Evolutionary conservation across 2,888 invertebrate genomes (phyloP), one percentile per base, ranked within the genome.

Genomic region (Phanerotoma sp.): DNA sequence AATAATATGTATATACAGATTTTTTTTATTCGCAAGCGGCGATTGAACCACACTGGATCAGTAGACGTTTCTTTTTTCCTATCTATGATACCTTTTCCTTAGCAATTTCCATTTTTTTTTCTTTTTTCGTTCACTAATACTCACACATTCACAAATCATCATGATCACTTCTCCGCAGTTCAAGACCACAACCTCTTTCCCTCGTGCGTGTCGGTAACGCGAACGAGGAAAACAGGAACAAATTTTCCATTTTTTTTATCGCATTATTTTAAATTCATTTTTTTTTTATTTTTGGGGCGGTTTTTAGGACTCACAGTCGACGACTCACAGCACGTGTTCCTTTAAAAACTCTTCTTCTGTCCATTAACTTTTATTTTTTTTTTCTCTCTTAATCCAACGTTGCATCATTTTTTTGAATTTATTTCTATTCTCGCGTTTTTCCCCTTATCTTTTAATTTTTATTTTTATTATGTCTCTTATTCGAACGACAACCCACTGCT

Each of bases 1-100:
- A 59, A 62, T 56, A 63, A 66, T 68, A 63, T 63, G 61, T 68
- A 69, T 63, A 55, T 63, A 64, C 66, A 64, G 53, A 60, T 58
- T 54, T 56, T n/a, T n/a, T n/a, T n/a, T n/a, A n/a, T n/a, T n/a
- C 57, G 61, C 62, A 50, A 55, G 49, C 58, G 60, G 60, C 56
- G 58, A 60, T 50, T n/a, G 55, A 56, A 62, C 56, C 61, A 60
- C 4, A 38, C 57, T 58, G 53, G 57, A 51, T 60, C 48, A 56
- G 46, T 54, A 58, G 57, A 58, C 56, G 47, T 55, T 51, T 54
- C 40, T 55, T 51, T 52, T 13, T 51, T 55, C 40, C 51, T 48
- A 54, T 37, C 33, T 47, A 37, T 21, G 15, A 20, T 37, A 25
- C 38, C 21, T 30, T 38, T 35, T 35, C 20, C 22, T 44, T 40